A percentile compares a stretch with the other conserved stretches of the same genome.
These are phyloP conservation scores for Zaprionus obscuricornis DNA, from an alignment of 2,888 invertebrate genomes.

Conservation along the genomic window DNA sequence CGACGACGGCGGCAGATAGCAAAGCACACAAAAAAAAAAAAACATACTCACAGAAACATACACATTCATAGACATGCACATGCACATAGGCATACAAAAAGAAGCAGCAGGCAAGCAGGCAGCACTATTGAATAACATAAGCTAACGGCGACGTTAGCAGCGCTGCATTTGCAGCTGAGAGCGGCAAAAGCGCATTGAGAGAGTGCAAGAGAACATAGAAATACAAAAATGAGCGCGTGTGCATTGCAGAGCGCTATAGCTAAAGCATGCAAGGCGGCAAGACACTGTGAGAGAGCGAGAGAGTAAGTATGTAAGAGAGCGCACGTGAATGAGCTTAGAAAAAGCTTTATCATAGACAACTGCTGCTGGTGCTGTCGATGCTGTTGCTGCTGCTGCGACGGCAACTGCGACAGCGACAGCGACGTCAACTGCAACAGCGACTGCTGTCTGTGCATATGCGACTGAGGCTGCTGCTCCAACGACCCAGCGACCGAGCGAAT, in stretches of 20 bases:
- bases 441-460: conserved; percentile 9
- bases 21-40: no score
- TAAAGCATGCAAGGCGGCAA: background rate
- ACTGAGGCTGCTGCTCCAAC: conserved; percentile 50
- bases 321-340: conserved; percentile 43
- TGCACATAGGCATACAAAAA: conserved; percentile 14
- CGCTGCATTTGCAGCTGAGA: conserved; percentile 53
- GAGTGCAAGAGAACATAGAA: background rate
- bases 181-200: conserved; percentile 14
- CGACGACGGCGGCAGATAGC: conserved; percentile 69
- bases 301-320: conserved; percentile 28
- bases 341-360: conserved; percentile 43
- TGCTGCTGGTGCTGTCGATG: conserved; percentile 22
- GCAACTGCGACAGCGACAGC: conserved; percentile 22
- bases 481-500: conserved; percentile 61
- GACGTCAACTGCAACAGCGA: background rate
- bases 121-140: conserved; percentile 63
- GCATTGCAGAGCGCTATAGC: background rate
- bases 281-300: conserved; percentile 1
- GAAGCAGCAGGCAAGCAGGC: conserved; percentile 26
- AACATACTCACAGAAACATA: conserved; percentile 37
- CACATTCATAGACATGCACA: conserved; percentile 2
- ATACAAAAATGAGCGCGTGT: conserved; percentile 11
- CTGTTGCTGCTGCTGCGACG: conserved; percentile 11
- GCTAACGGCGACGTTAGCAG: conserved; percentile 46